Evolutionary conservation across 64 coral and sea anemone genomes (phyloP).

Genomic region (Hydrozoanthus tunicans): DNA sequence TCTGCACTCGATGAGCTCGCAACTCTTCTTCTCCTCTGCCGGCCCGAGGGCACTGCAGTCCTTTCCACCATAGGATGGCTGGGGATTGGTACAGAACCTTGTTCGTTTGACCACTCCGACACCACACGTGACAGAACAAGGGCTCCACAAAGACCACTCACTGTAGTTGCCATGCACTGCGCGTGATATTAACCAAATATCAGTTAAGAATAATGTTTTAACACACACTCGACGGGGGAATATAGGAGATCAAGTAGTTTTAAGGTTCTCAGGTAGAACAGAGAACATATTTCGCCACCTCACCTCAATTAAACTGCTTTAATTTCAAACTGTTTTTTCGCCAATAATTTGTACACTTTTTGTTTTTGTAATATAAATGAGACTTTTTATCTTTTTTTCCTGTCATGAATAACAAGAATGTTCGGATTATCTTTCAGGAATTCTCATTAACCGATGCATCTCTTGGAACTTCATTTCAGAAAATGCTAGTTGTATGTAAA

Average conservation of each 20-base stretch:
- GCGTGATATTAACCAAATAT: not conserved
- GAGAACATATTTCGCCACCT: too few species aligned
- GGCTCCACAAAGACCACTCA: constrained; percentile 93
- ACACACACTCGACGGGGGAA: not conserved
- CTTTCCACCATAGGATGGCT: constrained; percentile 73
- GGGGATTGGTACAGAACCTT: constrained; percentile 87
- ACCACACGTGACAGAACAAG: constrained; percentile 95
- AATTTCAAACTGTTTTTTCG: too few species aligned
- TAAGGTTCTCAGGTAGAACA: not conserved
- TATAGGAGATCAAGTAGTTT: not conserved
- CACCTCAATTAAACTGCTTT: too few species aligned
- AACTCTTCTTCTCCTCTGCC: constrained; percentile 84
- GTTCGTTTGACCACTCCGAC: constrained; percentile 78
- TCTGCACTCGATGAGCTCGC: constrained; percentile 90
- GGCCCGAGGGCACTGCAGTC: constrained; percentile 80
- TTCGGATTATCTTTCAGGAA: too few species aligned
- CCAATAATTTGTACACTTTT: too few species aligned
- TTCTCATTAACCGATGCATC: too few species aligned
- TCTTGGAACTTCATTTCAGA: too few species aligned
- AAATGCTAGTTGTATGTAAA: too few species aligned
- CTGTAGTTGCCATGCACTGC: constrained; percentile 95
- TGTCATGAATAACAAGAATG: too few species aligned
- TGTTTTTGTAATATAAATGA: too few species aligned
- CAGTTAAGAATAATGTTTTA: not conserved
- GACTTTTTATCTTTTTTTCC: too few species aligned